Percentiles rank a stretch among this genome's conserved stretches.
These are phyloP conservation scores for Xenus cinereus DNA, from an alignment of 2,113 vertebrate species.

Conservation along the genomic window DNA sequence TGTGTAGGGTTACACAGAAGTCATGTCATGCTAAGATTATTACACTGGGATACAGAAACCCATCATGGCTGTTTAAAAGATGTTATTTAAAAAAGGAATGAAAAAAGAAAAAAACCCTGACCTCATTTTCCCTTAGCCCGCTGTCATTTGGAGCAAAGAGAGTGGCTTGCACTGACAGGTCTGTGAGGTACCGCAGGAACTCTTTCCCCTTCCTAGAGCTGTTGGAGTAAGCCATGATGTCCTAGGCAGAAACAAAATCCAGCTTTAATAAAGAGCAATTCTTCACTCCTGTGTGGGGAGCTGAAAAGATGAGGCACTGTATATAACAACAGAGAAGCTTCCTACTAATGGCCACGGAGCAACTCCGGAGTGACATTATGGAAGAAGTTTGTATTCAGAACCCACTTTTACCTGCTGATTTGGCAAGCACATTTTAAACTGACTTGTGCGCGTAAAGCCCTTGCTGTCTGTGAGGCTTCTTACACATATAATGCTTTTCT, in stretches of 20 bases:
- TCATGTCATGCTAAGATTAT: background rate
- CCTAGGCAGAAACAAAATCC: conserved; percentile 70
- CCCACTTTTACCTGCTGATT: background rate
- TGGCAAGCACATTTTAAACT: background rate
- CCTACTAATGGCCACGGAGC: background rate
- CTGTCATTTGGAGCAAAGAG: conserved; percentile 87
- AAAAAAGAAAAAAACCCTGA: conserved; percentile 23
- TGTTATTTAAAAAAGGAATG: background rate
- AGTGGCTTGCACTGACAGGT: conserved; percentile 78
- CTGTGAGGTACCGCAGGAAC: conserved; percentile 79
- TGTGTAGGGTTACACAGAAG: background rate
- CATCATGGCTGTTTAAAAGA: background rate
- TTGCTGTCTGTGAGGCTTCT: background rate
- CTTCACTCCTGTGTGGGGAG: background rate
- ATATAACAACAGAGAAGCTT: background rate
- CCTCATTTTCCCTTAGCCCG: conserved; percentile 82
- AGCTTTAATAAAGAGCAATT: background rate
- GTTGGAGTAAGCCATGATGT: conserved; percentile 84
- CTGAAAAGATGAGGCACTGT: background rate
- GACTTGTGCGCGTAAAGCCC: background rate
- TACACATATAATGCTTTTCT: background rate
- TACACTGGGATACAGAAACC: background rate
- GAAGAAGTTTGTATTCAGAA: background rate
- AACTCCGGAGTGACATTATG: background rate
- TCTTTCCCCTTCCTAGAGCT: conserved; percentile 74